Evolutionary conservation across 2,797 vertebrate genomes (phyloP).

Genomic region (Uromys caudimaculatus): DNA sequence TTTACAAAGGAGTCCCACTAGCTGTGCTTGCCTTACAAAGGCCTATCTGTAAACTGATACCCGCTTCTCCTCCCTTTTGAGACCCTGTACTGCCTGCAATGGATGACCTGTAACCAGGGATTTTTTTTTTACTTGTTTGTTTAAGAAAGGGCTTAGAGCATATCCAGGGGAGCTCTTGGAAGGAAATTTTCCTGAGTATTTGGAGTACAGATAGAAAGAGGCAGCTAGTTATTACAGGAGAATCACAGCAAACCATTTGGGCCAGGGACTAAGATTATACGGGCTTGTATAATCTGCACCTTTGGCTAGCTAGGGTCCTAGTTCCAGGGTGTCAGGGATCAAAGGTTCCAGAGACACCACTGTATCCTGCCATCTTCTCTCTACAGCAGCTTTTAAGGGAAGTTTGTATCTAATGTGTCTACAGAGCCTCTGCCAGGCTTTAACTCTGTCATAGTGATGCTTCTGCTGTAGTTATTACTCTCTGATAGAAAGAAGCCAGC

Average conservation of each 20-base stretch:
- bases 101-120: background rate
- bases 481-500: constrained; percentile 37
- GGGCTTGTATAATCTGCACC: background rate
- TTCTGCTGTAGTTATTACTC: constrained; percentile 30
- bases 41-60: background rate
- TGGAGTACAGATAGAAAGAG: background rate
- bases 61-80: background rate
- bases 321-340: background rate
- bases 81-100: background rate
- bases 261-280: background rate
- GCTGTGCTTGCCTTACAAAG: background rate
- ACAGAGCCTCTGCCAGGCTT: background rate
- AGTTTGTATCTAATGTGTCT: background rate
- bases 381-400: background rate
- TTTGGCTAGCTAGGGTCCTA: background rate
- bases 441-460: background rate
- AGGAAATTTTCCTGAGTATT: background rate
- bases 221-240: background rate
- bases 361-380: background rate
- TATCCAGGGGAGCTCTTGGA: background rate
- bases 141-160: constrained; percentile 14
- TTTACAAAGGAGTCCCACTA: constrained; percentile 13
- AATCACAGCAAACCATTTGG: background rate
- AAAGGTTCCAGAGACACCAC: background rate
- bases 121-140: background rate